Percentiles rank a stretch among this genome's conserved stretches.
Conservation (phyloP, 2,113 vertebrate species). For the Xiphorhynchus elegans region DNA sequence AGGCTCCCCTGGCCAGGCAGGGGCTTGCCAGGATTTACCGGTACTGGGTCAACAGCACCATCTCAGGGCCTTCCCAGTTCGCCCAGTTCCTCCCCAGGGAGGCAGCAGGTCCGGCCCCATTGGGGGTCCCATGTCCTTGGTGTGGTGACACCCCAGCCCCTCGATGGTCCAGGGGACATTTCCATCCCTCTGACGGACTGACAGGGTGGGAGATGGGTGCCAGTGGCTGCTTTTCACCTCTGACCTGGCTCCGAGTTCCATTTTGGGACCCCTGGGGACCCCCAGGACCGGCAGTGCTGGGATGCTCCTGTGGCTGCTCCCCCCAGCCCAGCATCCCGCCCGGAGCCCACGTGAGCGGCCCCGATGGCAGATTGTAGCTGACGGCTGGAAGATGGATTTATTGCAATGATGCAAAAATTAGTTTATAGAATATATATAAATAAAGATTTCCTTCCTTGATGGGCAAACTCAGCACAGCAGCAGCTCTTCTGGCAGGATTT, state of each 20-base stretch:
- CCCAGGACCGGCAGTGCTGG: not conserved
- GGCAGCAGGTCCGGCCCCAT: accelerated
- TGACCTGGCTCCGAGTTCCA: not conserved
- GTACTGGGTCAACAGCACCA: not conserved
- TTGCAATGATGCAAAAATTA: constrained; percentile 67
- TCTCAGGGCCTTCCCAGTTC: not conserved
- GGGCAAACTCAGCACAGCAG: constrained; percentile 49
- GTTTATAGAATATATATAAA: constrained; percentile 65
- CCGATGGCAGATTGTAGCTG: not conserved
- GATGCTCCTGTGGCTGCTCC: not conserved
- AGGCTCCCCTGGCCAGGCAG: not conserved
- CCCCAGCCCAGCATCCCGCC: not conserved
- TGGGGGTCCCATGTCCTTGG: accelerated
- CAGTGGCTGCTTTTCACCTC: accelerated
- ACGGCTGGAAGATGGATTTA: constrained; percentile 61
- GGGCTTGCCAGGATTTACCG: not conserved
- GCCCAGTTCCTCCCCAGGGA: not conserved
- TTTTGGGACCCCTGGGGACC: not conserved
- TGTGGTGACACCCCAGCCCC: accelerated
- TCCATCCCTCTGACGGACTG: accelerated
- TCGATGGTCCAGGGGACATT: not conserved
- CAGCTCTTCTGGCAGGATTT: constrained; percentile 42
- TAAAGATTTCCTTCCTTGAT: constrained; percentile 67
- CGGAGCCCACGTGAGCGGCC: not conserved
- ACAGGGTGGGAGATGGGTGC: not conserved